Evolutionary conservation across 1,140 invertebrate genomes (phyloP), one percentile per base, ranked within the genome.

Genomic region (Bacillus rossius): DNA sequence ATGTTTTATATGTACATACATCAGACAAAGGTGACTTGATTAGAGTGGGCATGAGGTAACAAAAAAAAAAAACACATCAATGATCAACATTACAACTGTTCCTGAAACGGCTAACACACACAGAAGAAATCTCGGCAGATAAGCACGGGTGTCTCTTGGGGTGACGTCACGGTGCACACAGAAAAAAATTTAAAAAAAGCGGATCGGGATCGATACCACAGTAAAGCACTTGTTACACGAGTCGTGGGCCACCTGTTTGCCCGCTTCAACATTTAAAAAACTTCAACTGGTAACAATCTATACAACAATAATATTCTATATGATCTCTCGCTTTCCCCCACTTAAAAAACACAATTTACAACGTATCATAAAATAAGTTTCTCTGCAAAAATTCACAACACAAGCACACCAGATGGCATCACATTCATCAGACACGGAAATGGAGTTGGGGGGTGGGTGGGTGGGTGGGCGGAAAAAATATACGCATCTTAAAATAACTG

Each of bases 31-130:
- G 52, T 60, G 58, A 60, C 58, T 55, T 47, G 40, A 59, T 42
- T 34, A 55, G 42, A 38, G 41, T 57, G 34, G 55, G 23, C 45
- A 57, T 60, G 58, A 60, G 58, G 52, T 60, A 54, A 59, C 22
- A 55, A 34, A 59, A 40, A 54, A 59, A 14, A 55, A 34, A 34
- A 34, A 34, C 29, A 34, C 29, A 34, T 34, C 29, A 34, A 34
- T 34, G 10, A 34, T 34, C 29, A 34, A 7, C 4, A 34, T 34
- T 34, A 34, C 29, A 34, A 34, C 29, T 34, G 29, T 34, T 34
- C 10, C 29, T 34, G 10, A 34, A 34, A 34, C 4, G 29, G 29
- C 29, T 34, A 34, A 34, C 29, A 34, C 29, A 34, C 10, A 34
- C 10, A 34, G 10, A 53, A 19, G 13, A 51, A 51, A 51, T 16